phyloP scores from a whole-genome alignment of 2,888 invertebrate species.

The Laspeyria flexula region DNA sequence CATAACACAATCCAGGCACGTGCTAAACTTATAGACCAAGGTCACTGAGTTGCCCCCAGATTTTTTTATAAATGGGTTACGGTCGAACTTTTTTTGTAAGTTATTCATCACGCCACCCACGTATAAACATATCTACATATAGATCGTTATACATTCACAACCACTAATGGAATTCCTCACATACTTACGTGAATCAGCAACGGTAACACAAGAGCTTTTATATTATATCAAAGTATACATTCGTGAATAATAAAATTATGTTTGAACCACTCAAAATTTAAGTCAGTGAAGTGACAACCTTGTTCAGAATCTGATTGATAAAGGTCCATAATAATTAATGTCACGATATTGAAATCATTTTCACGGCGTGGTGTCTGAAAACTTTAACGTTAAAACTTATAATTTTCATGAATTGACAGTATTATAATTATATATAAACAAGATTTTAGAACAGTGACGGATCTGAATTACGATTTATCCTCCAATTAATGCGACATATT shows the following conservation, averaged over 20 bases:
- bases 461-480: constrained; percentile 6
- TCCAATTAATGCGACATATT: constrained; percentile 23
- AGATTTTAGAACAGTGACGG: neutral
- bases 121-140: too few species aligned
- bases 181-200: constrained; percentile 14
- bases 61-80: constrained; percentile 42
- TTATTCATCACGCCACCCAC: constrained; percentile 35
- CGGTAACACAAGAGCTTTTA: constrained; percentile 11
- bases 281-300: neutral
- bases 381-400: neutral
- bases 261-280: neutral
- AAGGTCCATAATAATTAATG: constrained; percentile 1
- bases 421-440: constrained; percentile 7
- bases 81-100: constrained; percentile 19
- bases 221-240: neutral
- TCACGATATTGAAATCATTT: constrained; percentile 5
- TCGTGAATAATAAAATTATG: neutral
- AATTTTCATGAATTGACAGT: too few species aligned
- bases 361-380: neutral
- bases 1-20: constrained; percentile 30
- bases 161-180: constrained; percentile 10
- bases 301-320: neutral
- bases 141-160: too few species aligned
- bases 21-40: constrained; percentile 44
- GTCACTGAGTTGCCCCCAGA: constrained; percentile 29